These are phyloP conservation scores for Papilio machaon DNA, from an alignment of 1,140 invertebrate genomes.

Conservation along the genomic window DNA sequence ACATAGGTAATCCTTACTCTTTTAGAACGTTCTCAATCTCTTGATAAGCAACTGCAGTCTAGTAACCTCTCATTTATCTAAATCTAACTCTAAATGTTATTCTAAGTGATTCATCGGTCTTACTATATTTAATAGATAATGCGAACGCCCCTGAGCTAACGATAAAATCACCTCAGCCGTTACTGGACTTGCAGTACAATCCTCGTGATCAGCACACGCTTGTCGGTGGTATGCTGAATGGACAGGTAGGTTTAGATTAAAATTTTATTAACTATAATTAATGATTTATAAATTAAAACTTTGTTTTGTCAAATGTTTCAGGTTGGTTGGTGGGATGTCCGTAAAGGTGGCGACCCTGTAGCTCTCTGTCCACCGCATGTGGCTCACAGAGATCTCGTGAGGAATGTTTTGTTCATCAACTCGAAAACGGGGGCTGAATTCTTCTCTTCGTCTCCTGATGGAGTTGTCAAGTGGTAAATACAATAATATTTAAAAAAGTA, in stretches of 20 bases:
- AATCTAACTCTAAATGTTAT: slow-evolving; percentile 78
- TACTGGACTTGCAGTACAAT: slow-evolving; percentile 95
- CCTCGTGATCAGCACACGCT: slow-evolving; percentile 94
- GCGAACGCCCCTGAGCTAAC: slow-evolving; percentile 93
- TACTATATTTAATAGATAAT: slow-evolving; percentile 86
- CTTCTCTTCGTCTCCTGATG: slow-evolving; percentile 94
- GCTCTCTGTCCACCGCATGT: slow-evolving; percentile 85
- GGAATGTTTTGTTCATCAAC: slow-evolving; percentile 91
- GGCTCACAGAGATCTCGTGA: slow-evolving; percentile 90
- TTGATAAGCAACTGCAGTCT: too few species aligned
- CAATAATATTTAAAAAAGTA: background rate
- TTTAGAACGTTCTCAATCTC: too few species aligned
- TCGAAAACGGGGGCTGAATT: slow-evolving; percentile 95
- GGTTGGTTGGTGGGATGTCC: slow-evolving; percentile 91
- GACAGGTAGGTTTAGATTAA: slow-evolving; percentile 83
- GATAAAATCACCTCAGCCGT: slow-evolving; percentile 88
- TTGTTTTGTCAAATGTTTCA: slow-evolving; percentile 44
- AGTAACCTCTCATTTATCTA: too few species aligned
- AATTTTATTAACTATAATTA: background rate
- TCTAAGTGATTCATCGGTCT: background rate
- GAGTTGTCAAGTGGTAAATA: slow-evolving; percentile 87
- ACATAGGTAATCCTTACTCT: too few species aligned
- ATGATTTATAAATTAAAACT: background rate
- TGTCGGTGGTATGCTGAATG: slow-evolving; percentile 94
- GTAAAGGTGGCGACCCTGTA: slow-evolving; percentile 87